Evolutionary conservation across 2,113 vertebrate genomes (phyloP), one percentile per base, ranked within the genome.

Genomic region (Mormyrus iriodes): DNA sequence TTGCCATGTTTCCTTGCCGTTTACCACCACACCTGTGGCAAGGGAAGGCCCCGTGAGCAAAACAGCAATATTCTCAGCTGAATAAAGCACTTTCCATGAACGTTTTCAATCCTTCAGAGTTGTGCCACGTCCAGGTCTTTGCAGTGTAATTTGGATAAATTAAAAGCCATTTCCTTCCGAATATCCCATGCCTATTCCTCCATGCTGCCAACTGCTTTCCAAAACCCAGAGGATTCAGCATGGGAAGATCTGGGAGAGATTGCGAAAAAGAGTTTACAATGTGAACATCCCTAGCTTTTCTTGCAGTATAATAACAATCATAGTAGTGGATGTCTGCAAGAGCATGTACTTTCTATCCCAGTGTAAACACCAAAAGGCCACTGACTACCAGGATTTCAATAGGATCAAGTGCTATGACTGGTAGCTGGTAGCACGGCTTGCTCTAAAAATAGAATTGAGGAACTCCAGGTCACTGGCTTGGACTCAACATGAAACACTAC

Each of bases 1-100:
- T 97, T 93, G 97, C 97, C 98, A 99, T 99, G 91, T 96, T 95
- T 92, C 93, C 35, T 79, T 19, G 73, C 31, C 13, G 4, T 15
- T 0, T 79, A 79, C 39, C 94, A 85, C 92, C 55, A 17, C 27
- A 94, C 94, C 92, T 93, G 93, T 94, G 90, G 90, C 89, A 91
- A 94, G 95, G 82, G 82, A 93, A 89, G 92, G 93, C 94, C 95
- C 96, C 92, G 92, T 94, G 95, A 95, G 94, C 87, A 35, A 49
- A 49, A 76, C n/a, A 31, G 10, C 35, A 88, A 88, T 69, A 86
- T 52, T 27, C 85, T 48, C 24, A 58, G 39, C 21, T 21, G 42
- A 13, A 17, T 49, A 51, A 35, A 88, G 69, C 24, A 94, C 93
- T 94, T 96, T 94, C 96, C 95, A 94, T 95, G 93, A 93, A 93